Conservation (phyloP, 2,113 vertebrate species). For the Siniperca chuatsi region DNA sequence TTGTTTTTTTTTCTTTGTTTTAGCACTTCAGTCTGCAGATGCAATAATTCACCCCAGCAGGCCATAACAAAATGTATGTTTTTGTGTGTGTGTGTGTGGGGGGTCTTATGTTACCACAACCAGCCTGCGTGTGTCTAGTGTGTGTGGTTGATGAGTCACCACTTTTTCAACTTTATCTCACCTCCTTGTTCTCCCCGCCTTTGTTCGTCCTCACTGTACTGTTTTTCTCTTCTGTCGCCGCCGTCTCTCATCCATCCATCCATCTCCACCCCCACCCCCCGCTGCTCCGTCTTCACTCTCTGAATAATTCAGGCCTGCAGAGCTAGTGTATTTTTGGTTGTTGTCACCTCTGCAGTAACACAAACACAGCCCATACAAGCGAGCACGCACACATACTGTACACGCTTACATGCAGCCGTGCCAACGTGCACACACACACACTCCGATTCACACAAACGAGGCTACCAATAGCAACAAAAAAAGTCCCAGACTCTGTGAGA, state of each 20-base stretch:
- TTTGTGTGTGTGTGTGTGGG: conserved; percentile 10
- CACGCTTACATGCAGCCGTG: neutral
- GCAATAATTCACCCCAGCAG: conserved; percentile 1
- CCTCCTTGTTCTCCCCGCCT: conserved; percentile 5
- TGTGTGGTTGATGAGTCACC: conserved; percentile 20
- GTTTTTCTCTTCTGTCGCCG: conserved; percentile 20
- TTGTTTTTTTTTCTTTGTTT: conserved; percentile 13
- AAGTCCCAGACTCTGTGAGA: conserved; percentile 1
- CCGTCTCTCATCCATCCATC: conserved; percentile 47
- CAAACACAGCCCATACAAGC: conserved; percentile 31
- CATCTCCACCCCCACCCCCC: conserved; percentile 16
- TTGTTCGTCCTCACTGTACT: conserved; percentile 34
- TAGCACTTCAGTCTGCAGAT: conserved; percentile 11
- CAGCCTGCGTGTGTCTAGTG: neutral
- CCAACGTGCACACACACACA: neutral
- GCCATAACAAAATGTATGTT: neutral
- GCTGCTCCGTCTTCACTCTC: conserved; percentile 37
- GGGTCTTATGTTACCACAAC: neutral
- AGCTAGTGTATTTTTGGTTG: conserved; percentile 64
- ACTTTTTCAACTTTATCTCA: conserved; percentile 46
- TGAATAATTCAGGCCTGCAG: conserved; percentile 73
- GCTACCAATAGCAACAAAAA: conserved; percentile 22
- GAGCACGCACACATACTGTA: neutral
- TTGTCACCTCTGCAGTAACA: conserved; percentile 66
- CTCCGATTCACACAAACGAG: neutral